Evolutionary conservation across 2,113 vertebrate species (phyloP).

Genomic region (Oncorhynchus gorbuscha): DNA sequence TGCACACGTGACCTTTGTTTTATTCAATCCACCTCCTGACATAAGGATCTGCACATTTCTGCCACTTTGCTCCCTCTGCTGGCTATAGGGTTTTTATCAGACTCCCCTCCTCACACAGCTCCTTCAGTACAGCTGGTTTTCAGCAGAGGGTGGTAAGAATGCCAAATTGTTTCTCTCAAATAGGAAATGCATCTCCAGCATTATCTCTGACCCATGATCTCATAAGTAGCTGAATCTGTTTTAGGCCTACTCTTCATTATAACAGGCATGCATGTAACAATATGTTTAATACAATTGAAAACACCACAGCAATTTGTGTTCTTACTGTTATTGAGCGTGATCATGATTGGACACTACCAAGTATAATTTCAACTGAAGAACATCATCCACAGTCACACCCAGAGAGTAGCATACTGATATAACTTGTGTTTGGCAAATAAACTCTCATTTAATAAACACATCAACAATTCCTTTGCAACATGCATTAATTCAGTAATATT

Average conservation of each 20-base stretch:
- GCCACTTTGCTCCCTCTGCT: conserved; percentile 61
- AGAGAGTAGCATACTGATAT: too few species aligned
- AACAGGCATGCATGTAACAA: not conserved
- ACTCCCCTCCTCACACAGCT: not conserved
- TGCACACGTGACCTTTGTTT: conserved; percentile 63
- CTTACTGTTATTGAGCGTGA: not conserved
- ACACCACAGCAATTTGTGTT: not conserved
- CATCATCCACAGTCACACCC: too few species aligned
- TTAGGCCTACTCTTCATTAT: not conserved
- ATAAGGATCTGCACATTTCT: conserved; percentile 39
- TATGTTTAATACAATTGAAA: not conserved
- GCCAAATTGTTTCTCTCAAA: conserved; percentile 39
- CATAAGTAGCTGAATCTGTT: not conserved
- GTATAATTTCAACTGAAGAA: not conserved
- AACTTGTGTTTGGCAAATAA: too few species aligned
- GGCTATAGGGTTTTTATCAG: conserved; percentile 23
- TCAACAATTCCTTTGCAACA: not conserved
- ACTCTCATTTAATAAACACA: too few species aligned
- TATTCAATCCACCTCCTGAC: conserved; percentile 51
- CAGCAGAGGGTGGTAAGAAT: conserved; percentile 48
- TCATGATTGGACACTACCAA: not conserved
- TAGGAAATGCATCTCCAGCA: conserved; percentile 48
- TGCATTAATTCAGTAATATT: not conserved
- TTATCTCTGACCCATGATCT: conserved; percentile 16
- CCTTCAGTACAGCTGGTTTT: not conserved